Percentiles rank a stretch among this genome's conserved stretches.
These are phyloP conservation scores for Habroteleia sp. DNA, from an alignment of 2,888 invertebrate genomes.

Conservation along the genomic window DNA sequence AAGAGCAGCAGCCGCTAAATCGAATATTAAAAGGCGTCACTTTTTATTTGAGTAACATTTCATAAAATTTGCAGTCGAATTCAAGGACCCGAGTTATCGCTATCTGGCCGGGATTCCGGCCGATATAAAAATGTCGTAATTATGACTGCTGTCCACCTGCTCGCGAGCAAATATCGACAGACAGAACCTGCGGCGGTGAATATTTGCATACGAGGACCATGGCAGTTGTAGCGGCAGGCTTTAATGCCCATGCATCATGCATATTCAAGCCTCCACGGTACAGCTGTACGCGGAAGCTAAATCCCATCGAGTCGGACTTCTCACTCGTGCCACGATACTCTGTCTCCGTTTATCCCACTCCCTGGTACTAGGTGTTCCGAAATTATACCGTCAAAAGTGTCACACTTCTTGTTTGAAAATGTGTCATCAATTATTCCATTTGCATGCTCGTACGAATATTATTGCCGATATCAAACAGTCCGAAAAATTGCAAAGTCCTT, in stretches of 20 bases:
- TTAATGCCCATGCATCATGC: slow-evolving; percentile 81
- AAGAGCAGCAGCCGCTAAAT: slow-evolving; percentile 22
- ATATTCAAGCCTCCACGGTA: slow-evolving; percentile 79
- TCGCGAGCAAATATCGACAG: slow-evolving; percentile 67
- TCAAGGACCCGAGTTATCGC: slow-evolving; percentile 34
- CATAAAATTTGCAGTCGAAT: slow-evolving; percentile 41
- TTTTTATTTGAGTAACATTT: slow-evolving; percentile 45
- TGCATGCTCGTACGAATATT: neutral
- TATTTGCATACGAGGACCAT: slow-evolving; percentile 79
- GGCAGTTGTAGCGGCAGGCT: slow-evolving; percentile 70
- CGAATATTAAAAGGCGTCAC: slow-evolving; percentile 41
- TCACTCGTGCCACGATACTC: slow-evolving; percentile 31
- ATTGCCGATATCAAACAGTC: slow-evolving; percentile 18
- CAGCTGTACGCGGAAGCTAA: slow-evolving; percentile 79
- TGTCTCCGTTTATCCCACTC: slow-evolving; percentile 23
- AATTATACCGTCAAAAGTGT: slow-evolving; percentile 49
- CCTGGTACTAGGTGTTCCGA: slow-evolving; percentile 31
- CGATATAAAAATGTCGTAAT: slow-evolving; percentile 71
- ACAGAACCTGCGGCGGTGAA: slow-evolving; percentile 70
- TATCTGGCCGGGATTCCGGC: slow-evolving; percentile 11
- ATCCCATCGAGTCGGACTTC: slow-evolving; percentile 75
- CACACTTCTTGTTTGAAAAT: slow-evolving; percentile 46
- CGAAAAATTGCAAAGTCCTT: slow-evolving; percentile 6
- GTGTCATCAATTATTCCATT: slow-evolving; percentile 44
- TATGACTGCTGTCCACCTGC: slow-evolving; percentile 68